These are phyloP conservation scores for Melitaea athalia DNA, from an alignment of 2,888 invertebrate genomes.

Conservation along the genomic window DNA sequence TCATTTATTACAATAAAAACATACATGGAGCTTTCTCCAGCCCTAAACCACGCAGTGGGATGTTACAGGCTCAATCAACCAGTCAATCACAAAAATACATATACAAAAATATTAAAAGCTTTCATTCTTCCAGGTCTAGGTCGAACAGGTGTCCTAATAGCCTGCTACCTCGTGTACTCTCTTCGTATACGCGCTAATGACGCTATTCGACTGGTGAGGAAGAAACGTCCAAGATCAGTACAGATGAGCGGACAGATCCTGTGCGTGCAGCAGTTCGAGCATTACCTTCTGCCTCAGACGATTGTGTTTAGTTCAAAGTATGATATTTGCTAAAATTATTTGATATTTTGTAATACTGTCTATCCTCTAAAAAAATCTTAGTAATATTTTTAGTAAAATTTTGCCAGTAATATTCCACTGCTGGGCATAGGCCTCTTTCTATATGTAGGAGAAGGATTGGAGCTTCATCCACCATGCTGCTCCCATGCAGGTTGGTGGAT, in stretches of 20 bases:
- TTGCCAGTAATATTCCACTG: too few species aligned
- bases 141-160: conserved; percentile 92
- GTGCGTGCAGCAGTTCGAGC: conserved; percentile 91
- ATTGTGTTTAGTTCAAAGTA: conserved; percentile 88
- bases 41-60: too few species aligned
- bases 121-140: conserved; percentile 83
- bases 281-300: conserved; percentile 89
- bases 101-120: too few species aligned
- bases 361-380: too few species aligned
- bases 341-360: not conserved
- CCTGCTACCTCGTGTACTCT: conserved; percentile 92
- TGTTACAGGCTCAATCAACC: too few species aligned
- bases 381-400: too few species aligned
- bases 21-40: too few species aligned
- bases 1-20: too few species aligned
- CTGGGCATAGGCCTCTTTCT: too few species aligned
- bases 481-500: too few species aligned
- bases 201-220: conserved; percentile 89
- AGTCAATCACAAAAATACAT: not conserved
- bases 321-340: conserved; percentile 45
- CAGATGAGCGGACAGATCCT: conserved; percentile 92
- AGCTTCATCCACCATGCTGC: too few species aligned
- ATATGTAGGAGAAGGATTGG: too few species aligned
- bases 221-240: conserved; percentile 89
- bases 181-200: conserved; percentile 89